A percentile compares a stretch with the other conserved stretches of the same genome.
phyloP scores from a whole-genome alignment of 2,797 vertebrate genomes.

The Cryptoprocta ferox region DNA sequence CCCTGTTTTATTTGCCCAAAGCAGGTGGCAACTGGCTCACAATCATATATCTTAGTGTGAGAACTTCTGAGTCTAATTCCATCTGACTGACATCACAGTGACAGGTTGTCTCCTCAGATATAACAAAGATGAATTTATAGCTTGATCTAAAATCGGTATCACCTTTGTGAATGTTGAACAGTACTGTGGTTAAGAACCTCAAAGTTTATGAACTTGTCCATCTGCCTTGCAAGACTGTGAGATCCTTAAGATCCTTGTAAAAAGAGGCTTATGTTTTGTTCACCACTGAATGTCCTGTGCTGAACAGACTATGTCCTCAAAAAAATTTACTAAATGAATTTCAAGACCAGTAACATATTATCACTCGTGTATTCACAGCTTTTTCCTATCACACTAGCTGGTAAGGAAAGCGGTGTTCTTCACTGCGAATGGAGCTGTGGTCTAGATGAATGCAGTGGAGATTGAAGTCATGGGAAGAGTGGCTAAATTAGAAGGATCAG shows the following conservation, averaged over 20 bases:
- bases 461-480: background rate
- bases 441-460: background rate
- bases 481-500: background rate
- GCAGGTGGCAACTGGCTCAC: background rate
- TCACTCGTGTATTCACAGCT: background rate
- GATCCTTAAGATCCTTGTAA: background rate
- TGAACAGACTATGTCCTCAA: background rate
- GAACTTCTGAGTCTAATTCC: constrained; percentile 41
- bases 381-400: background rate
- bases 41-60: background rate
- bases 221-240: background rate
- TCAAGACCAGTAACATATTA: background rate
- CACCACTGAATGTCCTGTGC: background rate
- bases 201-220: background rate
- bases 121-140: constrained; percentile 8
- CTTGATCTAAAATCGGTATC: background rate
- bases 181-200: background rate
- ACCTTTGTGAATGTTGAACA: background rate
- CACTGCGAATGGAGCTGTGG: background rate
- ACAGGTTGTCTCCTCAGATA: background rate
- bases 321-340: background rate
- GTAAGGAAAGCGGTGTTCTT: background rate
- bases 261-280: background rate
- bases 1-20: background rate
- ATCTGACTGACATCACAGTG: constrained; percentile 32